These are phyloP conservation scores for Heliconius hermathena DNA, from an alignment of 1,140 invertebrate species.

Conservation along the genomic window DNA sequence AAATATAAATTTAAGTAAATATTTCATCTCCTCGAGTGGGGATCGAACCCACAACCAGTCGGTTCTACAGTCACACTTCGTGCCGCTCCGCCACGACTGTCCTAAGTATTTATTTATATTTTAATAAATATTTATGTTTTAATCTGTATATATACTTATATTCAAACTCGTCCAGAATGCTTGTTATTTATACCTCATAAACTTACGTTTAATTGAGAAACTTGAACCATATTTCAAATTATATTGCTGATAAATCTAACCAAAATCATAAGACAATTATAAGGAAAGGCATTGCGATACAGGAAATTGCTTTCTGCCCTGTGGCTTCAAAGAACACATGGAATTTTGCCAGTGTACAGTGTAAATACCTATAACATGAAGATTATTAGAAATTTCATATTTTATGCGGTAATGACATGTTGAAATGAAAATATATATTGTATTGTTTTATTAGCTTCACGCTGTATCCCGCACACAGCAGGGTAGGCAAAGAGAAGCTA, in stretches of 20 bases:
- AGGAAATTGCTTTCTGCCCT: conserved; percentile 20
- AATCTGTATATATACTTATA: background rate
- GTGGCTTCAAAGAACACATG: background rate
- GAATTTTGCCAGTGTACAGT: background rate
- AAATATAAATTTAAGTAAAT: too few relatives aligned
- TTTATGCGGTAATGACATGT: background rate
- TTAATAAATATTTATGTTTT: too few relatives aligned
- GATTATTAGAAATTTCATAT: background rate
- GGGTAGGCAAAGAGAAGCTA: too few relatives aligned
- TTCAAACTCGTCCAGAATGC: background rate
- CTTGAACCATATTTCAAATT: background rate
- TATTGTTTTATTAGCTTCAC: too few relatives aligned
- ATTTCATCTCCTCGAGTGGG: too few relatives aligned
- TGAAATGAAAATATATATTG: background rate
- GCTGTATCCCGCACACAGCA: too few relatives aligned
- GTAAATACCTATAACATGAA: background rate
- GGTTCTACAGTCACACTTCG: too few relatives aligned
- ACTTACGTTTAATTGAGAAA: conserved; percentile 6
- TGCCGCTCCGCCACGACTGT: too few relatives aligned
- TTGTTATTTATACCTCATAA: background rate
- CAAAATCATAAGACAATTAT: conserved; percentile 2
- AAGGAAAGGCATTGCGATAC: background rate
- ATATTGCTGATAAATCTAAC: conserved; percentile 6
- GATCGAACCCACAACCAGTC: too few relatives aligned
- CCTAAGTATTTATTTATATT: background rate